A percentile compares a stretch with the other conserved stretches of the same genome.
phyloP scores from a whole-genome alignment of 2,113 vertebrate species.

The Prinia subflava region DNA sequence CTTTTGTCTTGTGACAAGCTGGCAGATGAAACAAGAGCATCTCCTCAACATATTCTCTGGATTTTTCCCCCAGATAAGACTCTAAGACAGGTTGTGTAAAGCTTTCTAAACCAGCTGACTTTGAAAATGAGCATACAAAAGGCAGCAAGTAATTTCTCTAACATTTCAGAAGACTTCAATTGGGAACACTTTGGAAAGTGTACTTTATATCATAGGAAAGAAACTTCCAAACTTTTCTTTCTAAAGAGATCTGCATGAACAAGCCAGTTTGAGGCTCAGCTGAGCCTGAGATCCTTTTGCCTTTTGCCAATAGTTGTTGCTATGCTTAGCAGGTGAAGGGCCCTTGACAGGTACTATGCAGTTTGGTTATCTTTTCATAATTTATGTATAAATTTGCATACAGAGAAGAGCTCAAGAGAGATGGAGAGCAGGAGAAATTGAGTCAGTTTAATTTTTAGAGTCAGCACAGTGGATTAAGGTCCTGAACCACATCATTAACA shows the following conservation, averaged over 20 bases:
- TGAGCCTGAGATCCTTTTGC: not conserved
- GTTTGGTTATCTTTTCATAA: not conserved
- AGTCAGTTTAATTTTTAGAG: not conserved
- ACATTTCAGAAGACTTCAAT: not conserved
- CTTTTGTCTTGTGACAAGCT: not conserved
- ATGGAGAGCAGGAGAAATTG: not conserved
- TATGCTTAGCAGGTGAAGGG: not conserved
- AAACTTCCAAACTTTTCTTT: not conserved
- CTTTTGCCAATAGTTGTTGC: not conserved
- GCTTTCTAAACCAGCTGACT: not conserved
- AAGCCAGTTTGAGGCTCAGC: not conserved
- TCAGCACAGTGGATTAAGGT: not conserved
- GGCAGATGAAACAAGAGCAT: not conserved
- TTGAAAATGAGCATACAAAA: not conserved
- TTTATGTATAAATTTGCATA: not conserved
- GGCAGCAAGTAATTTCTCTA: not conserved
- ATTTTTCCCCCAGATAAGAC: not conserved
- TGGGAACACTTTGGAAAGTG: not conserved
- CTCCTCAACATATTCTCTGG: not conserved
- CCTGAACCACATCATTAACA: not conserved
- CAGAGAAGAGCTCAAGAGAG: not conserved
- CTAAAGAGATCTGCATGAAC: not conserved
- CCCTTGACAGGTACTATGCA: not conserved
- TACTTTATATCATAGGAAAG: not conserved
- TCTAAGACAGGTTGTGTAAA: not conserved